Evolutionary conservation across 2,888 invertebrate species (phyloP), one percentile per base, ranked within the genome.

Genomic region (Calliphora vomitoria): DNA sequence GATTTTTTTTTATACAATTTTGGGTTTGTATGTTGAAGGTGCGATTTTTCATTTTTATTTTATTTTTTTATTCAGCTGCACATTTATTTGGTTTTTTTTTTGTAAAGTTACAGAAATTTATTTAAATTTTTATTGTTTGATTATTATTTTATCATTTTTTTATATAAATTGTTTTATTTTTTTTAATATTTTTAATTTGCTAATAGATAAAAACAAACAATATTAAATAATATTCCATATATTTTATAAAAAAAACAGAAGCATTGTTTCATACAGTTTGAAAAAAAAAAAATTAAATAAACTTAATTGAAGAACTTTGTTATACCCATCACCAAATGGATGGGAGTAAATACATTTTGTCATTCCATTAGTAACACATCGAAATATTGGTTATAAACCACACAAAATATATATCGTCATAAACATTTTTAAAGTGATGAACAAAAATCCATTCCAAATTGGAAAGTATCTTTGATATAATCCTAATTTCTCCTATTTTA

Each of bases 1-100:
- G n/a, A 20, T 55, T 64, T 50, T 38, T 10, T 55, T 58, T 5
- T 44, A 25, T 0, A 25, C 4, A 6, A 38, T 80, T 60, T 53
- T 64, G 62, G 76, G 69, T 55, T 82, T 62, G 64, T 76, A 69
- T 58, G 55, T 82, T 62, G 64, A 62, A 69, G 50, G 55, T 38
- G 15, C 47, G 41, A 62, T 80, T 60, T 20, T 25, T 76, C 20
- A 1, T 20, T 55, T 20, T n/a, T 53, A n/a, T n/a, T 53, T 53
- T 3, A 13, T 69, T 66, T 60, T 6, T 55, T 60, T 6, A 15
- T 53, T 58, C 38, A 18, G 18, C 31, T 82, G 25, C 25, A n/a
- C 18, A 44, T 64, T 13, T 2, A 64, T 31, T 44, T 25, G 8
- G 15, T 3, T 11, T 58, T 60, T 3, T 11, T 58, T 60, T 31